A percentile compares a stretch with the other conserved stretches of the same genome.
These are phyloP conservation scores for Entelurus aequoreus DNA, from an alignment of 2,113 vertebrate species.

Conservation along the genomic window DNA sequence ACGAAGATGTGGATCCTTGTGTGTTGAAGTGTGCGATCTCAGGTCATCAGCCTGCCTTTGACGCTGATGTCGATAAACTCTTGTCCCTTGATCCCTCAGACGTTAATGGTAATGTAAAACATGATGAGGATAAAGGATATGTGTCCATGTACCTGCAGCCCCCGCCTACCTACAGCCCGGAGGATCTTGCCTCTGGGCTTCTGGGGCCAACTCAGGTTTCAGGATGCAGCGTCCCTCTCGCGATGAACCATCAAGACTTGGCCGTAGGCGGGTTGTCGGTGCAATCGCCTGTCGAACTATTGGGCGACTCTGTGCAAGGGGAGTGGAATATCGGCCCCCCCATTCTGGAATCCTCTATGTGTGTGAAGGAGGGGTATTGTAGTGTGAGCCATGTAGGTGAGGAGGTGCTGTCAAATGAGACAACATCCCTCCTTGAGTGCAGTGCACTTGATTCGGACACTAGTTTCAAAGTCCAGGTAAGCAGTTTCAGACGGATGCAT, in stretches of 20 bases:
- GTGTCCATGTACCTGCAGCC: neutral
- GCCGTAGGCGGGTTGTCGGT: neutral
- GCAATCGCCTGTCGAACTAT: neutral
- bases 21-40: neutral
- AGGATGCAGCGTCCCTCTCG: neutral
- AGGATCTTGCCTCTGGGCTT: neutral
- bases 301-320: neutral
- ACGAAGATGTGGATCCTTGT: neutral
- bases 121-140: neutral
- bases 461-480: neutral
- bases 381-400: neutral
- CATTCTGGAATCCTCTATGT: neutral
- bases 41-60: neutral
- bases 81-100: neutral
- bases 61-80: neutral
- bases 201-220: no score
- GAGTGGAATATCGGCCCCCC: neutral
- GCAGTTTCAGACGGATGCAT: neutral
- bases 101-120: neutral
- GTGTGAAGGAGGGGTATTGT: neutral
- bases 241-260: neutral
- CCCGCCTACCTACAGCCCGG: neutral
- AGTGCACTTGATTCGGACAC: neutral
- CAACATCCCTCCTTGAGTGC: neutral
- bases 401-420: neutral